Conservation (phyloP, 2,888 invertebrate genomes). For the Cancer borealis region DNA sequence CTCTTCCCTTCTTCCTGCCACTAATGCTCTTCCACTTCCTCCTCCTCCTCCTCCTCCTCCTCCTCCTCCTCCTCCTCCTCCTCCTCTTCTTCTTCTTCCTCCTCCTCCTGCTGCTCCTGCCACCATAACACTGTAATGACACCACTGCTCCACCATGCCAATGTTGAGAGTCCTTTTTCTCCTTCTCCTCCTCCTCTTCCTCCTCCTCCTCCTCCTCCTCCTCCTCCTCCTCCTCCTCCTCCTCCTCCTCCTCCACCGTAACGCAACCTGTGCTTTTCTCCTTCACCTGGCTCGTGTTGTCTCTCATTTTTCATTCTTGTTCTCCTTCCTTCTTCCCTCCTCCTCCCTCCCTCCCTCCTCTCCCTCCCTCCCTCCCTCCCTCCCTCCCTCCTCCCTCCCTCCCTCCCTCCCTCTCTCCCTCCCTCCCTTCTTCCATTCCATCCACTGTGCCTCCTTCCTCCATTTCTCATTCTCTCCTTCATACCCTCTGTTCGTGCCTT, state of each 20-base stretch:
- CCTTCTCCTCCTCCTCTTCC: background rate
- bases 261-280: background rate
- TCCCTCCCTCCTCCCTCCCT: background rate
- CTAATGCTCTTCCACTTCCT: background rate
- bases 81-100: background rate
- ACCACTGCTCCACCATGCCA: background rate
- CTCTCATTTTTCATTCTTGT: background rate
- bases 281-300: background rate
- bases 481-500: background rate
- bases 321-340: background rate
- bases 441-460: background rate
- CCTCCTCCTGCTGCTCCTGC: background rate
- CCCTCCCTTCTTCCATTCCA: background rate
- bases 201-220: slow-evolving; percentile 33
- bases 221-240: slow-evolving; percentile 29
- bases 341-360: background rate
- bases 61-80: background rate
- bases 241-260: background rate
- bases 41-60: background rate
- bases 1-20: background rate
- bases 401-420: background rate
- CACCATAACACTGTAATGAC: background rate
- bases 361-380: background rate
- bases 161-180: background rate
- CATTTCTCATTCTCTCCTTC: background rate